Base-by-base conservation (phyloP, 2,113 vertebrate genomes). In the Pituophis catenifer region DNA sequence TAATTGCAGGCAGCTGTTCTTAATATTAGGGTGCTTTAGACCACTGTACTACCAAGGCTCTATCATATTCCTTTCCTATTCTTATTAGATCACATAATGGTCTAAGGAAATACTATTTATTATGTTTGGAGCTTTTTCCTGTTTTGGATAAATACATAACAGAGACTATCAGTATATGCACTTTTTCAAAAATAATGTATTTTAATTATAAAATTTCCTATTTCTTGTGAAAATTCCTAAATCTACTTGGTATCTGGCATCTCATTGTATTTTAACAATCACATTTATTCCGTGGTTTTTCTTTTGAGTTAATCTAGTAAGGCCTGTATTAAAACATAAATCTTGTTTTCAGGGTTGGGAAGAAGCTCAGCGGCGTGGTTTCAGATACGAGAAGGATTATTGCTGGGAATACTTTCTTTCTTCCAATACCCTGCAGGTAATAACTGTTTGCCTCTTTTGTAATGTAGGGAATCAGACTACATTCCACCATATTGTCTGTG, bases 391-490 rank as follows among this genome's bases (percentile, higher is more conserved):
- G 96, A 98, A 98, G 86, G 99, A 99, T 33, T 99, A 98, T 95
- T 99, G 99, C 97, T 99, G 99, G 99, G 99, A 99, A 0, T 98
- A 99, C 96, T 99, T 99, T 96, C 98, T 99, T 54, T 99, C 99
- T 94, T 96, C 98, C 93, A 99, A 99, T 70, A 99, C 99, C 0
- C 97, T 99, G 21, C 99, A 99, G 99, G 99, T 99, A 98, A 96
- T 44, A 26, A 33, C 54, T 93, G 38, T 57, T 23, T 33, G 12
- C 12, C 65, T 17, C 29, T 70, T 59, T 23, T 33, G 65, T 2
- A 33, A 33, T 33, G 12, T 33, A 70, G 65, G 29, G 29, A n/a
- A 70, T 70, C 65, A 70, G 13, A n/a, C 12, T 70, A 33, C 5
- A 33, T 70, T 62, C 29, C 5, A 33, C 65, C 65, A 33, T 29